Percentiles rank a stretch among this genome's conserved stretches.
Evolutionary conservation across 2,113 vertebrate species (phyloP).

Genomic region (Nymphicus hollandicus): DNA sequence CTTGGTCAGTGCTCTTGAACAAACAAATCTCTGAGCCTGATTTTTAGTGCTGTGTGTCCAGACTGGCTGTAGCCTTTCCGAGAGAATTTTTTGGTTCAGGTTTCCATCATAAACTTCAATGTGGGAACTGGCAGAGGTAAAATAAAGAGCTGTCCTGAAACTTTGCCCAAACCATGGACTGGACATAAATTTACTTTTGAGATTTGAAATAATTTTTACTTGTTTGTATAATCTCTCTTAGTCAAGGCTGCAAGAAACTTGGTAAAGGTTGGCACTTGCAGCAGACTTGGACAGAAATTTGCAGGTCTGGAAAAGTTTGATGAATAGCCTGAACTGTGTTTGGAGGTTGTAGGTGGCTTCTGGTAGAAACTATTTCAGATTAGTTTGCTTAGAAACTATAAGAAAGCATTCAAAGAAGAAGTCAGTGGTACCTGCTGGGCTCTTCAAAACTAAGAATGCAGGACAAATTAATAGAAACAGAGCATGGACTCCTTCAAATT

Average conservation of each 20-base stretch:
- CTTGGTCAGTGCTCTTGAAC: not conserved
- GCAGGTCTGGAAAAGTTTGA: not conserved
- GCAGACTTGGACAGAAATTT: not conserved
- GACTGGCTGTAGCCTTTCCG: not conserved
- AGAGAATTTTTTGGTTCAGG: slow-evolving; percentile 4
- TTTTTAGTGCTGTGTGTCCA: not conserved
- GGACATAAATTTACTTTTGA: not conserved
- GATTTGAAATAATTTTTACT: not conserved
- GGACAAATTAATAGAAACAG: not conserved
- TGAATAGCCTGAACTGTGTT: not conserved
- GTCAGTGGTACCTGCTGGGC: not conserved
- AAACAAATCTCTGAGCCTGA: not conserved
- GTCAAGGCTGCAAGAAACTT: not conserved
- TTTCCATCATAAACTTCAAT: not conserved
- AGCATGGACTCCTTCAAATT: not conserved
- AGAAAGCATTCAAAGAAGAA: not conserved
- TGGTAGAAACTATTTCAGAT: not conserved
- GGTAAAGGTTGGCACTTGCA: not conserved
- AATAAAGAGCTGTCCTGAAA: slow-evolving; percentile 14
- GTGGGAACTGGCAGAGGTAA: not conserved
- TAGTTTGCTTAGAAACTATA: not conserved
- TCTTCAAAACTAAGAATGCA: not conserved
- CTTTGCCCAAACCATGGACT: not conserved
- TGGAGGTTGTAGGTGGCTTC: not conserved
- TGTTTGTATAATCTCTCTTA: not conserved